phyloP scores from a whole-genome alignment of 2,888 invertebrate species.

The Galerucella pusilla region DNA sequence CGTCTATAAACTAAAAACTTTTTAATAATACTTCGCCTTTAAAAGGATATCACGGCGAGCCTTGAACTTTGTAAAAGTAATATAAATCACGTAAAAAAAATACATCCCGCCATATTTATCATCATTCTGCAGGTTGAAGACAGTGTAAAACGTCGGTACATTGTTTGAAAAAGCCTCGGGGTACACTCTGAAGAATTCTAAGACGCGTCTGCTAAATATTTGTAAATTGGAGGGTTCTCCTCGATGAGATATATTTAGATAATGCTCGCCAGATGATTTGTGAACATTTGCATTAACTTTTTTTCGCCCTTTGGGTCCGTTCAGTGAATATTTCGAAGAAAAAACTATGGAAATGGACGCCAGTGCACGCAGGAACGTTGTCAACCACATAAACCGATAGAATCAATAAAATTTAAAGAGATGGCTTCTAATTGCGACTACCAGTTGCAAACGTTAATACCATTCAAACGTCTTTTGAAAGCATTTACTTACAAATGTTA shows the following conservation, averaged over 20 bases:
- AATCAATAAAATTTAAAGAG: conserved; percentile 28
- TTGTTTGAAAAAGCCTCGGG: conserved; percentile 32
- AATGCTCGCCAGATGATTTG: neutral
- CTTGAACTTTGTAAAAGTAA: conserved; percentile 41
- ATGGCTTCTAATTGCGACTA: conserved; percentile 31
- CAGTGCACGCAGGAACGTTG: conserved; percentile 12
- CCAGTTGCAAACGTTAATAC: conserved; percentile 21
- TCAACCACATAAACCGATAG: conserved; percentile 16
- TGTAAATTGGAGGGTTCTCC: conserved; percentile 8
- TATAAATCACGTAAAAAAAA: conserved; percentile 41
- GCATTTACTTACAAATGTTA: conserved; percentile 6
- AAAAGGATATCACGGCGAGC: conserved; percentile 36
- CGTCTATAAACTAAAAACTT: conserved; percentile 10
- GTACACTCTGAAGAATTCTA: neutral
- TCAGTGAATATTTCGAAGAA: neutral
- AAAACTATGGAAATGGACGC: conserved; percentile 1
- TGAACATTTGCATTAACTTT: neutral
- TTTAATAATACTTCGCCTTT: conserved; percentile 28
- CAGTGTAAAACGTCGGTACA: conserved; percentile 31
- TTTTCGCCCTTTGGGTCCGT: neutral
- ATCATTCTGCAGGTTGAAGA: conserved; percentile 34
- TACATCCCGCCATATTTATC: conserved; percentile 36
- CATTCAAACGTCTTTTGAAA: conserved; percentile 26
- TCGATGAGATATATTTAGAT: neutral
- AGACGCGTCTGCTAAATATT: conserved; percentile 1